phyloP scores from a whole-genome alignment of 2,797 vertebrate species.

The Eulemur mongoz region DNA sequence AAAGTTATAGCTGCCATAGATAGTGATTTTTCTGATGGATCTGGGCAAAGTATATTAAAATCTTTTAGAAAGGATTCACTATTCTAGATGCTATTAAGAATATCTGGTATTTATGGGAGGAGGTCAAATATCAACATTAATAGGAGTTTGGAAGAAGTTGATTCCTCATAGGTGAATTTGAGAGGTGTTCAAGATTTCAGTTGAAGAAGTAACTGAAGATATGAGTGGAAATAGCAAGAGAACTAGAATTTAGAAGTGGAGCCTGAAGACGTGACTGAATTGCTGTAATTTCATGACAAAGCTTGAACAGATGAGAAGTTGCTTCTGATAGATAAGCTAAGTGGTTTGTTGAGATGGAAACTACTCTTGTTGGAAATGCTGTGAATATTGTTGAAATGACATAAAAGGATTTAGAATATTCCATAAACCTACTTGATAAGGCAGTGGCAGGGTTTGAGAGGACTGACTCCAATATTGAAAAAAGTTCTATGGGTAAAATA shows the following conservation, averaged over 20 bases:
- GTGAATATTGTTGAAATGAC: neutral
- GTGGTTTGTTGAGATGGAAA: neutral
- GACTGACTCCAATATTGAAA: neutral
- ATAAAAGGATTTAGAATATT: neutral
- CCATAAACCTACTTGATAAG: neutral
- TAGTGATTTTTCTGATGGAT: neutral
- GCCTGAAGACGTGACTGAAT: neutral
- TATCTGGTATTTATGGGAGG: neutral
- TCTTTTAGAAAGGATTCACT: neutral
- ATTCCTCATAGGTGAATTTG: neutral
- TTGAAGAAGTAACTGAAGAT: neutral
- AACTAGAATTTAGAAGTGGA: neutral
- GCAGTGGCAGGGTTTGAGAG: neutral
- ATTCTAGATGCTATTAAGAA: neutral
- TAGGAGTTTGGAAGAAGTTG: neutral
- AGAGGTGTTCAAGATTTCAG: neutral
- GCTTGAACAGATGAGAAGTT: neutral
- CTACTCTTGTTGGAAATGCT: neutral
- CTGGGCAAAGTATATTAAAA: neutral
- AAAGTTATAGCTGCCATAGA: neutral
- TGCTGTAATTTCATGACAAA: neutral
- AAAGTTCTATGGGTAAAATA: neutral
- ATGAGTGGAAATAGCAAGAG: neutral
- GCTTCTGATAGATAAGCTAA: neutral
- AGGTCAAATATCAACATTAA: neutral